Evolutionary conservation across 1,140 invertebrate species (phyloP), one percentile per base, ranked within the genome.

Genomic region (Geopemphigus sp.): DNA sequence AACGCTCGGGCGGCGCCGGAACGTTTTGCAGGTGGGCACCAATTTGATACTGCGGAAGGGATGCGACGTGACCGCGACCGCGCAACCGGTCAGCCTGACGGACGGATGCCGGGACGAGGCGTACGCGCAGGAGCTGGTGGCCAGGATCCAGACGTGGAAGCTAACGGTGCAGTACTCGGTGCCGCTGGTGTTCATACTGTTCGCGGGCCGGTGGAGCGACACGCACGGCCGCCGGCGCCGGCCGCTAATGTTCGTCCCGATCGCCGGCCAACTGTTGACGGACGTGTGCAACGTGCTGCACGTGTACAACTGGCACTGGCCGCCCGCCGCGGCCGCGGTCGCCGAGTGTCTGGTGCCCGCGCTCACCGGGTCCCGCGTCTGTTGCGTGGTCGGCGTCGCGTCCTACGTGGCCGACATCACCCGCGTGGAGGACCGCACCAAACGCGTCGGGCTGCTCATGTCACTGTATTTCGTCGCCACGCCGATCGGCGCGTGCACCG

Each of bases 191-290:
- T 82, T 81, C 76, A 81, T 83, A 39, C 57, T 84, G 19, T 85
- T 84, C 70, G 80, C 83, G 15, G 83, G 57, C n/a, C 84, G 45
- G 32, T 86, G 68, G 83, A 83, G 66, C 64, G 83, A 81, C 47
- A 84, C 5, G 15, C 82, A 83, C 64, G 83, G 81, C n/a, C 78
- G 81, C 47, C 84, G 86, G 12, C 82, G 87, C 54, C 88, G 87
- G 83, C 81, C 86, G 10, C 84, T 87, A 0, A 84, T 89, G 64
- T 82, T 87, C 10, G 64, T 88, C 11, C 84, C 87, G 8, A 83
- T 86, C 22, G 26, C 72, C 8, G 82, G 82, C 19, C 80, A 82
- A n/a, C 63, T 82, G 22, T 17, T 81, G 29, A 82, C 81, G 15
- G 56, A 73, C 19, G 14, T 63, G 59, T 63, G 66, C 39, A 61